phyloP scores from a whole-genome alignment of 2,797 vertebrate genomes.

The Sternotherus odoratus region DNA sequence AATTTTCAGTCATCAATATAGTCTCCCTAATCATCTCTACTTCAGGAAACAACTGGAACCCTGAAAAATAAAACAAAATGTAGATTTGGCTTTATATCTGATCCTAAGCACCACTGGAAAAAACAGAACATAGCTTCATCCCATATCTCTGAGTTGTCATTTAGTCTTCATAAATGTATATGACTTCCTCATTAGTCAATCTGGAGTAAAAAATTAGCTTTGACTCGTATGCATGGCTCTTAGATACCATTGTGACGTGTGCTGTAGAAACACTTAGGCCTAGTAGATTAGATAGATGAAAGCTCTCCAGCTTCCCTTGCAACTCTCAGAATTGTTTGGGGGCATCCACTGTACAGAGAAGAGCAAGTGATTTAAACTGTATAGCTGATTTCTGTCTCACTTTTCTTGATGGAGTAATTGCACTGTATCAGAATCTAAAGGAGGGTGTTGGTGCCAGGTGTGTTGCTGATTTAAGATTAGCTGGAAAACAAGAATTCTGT shows the following conservation, averaged over 20 bases:
- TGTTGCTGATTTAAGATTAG: neutral
- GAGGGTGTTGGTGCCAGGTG: neutral
- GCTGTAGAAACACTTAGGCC: neutral
- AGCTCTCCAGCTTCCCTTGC: neutral
- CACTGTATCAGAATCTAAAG: neutral
- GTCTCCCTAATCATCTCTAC: neutral
- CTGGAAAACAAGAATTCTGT: too few species aligned
- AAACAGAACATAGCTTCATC: neutral
- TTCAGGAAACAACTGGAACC: neutral
- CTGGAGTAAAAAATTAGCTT: neutral
- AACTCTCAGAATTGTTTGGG: neutral
- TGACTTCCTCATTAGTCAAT: neutral
- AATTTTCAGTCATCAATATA: neutral
- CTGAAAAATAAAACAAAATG: neutral
- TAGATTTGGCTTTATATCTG: neutral
- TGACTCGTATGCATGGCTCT: accelerated
- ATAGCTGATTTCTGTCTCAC: neutral
- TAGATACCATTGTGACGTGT: neutral
- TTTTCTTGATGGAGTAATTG: neutral
- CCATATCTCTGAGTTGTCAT: neutral
- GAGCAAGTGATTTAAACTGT: neutral
- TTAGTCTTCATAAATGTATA: neutral
- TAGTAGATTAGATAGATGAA: neutral
- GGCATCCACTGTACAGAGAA: neutral
- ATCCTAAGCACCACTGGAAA: neutral